phyloP scores from a whole-genome alignment of 2,797 vertebrate species.

The Tauraco hartlaubi region DNA sequence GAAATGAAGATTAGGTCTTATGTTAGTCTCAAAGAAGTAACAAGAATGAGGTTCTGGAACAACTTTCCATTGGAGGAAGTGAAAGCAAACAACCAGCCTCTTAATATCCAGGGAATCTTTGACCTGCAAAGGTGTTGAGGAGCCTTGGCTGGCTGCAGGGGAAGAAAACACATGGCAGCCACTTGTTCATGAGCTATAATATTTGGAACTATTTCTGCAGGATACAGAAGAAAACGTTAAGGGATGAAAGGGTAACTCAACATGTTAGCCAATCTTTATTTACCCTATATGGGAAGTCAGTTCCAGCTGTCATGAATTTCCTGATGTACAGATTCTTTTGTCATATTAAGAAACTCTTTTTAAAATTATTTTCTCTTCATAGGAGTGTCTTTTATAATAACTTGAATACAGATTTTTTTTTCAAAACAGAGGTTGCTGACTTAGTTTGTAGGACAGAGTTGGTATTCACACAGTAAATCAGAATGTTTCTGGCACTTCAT shows the following conservation, averaged over 20 bases:
- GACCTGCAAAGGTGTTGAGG: not conserved
- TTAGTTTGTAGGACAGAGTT: not conserved
- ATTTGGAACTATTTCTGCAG: not conserved
- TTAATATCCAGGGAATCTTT: not conserved
- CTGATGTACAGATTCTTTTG: not conserved
- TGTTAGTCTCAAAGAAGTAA: not conserved
- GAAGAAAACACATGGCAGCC: not conserved
- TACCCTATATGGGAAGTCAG: not conserved
- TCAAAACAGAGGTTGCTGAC: not conserved
- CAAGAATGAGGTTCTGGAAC: not conserved
- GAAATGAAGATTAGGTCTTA: not conserved
- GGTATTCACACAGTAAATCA: not conserved
- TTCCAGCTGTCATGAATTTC: not conserved
- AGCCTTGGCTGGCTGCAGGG: not conserved
- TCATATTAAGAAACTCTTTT: not conserved
- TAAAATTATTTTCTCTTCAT: not conserved
- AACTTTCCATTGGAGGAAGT: not conserved
- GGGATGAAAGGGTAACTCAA: not conserved
- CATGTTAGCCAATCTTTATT: not conserved
- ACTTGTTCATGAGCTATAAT: not conserved
- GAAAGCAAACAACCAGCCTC: not conserved
- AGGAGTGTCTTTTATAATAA: not conserved
- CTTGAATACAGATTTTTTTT: not conserved
- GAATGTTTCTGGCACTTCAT: not conserved
- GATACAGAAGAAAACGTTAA: not conserved